phyloP scores from a whole-genome alignment of 2,888 invertebrate species.

The Galerucella nymphaeae region DNA sequence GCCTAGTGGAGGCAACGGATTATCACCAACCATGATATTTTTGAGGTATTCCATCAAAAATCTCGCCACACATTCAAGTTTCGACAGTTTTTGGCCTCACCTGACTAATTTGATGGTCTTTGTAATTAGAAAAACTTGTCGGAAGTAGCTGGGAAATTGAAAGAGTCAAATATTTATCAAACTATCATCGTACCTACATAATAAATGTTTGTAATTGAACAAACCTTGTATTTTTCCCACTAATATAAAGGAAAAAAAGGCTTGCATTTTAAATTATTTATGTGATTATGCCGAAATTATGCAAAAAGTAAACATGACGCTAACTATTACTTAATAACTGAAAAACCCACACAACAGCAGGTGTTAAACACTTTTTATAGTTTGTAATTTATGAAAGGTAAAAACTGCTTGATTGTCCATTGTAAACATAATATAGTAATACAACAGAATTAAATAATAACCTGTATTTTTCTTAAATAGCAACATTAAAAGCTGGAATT shows the following conservation, averaged over 20 bases:
- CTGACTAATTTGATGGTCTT: too few relatives aligned
- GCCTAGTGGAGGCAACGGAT: too few relatives aligned
- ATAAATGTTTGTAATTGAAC: background rate
- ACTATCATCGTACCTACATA: background rate
- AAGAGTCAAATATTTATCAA: too few relatives aligned
- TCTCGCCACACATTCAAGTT: too few relatives aligned
- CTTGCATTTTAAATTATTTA: background rate
- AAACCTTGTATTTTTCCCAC: background rate
- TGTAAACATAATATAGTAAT: background rate
- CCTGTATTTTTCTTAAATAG: background rate
- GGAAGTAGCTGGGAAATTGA: too few relatives aligned
- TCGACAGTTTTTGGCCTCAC: too few relatives aligned
- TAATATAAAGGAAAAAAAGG: background rate
- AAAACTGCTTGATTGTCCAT: background rate
- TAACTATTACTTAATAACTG: background rate
- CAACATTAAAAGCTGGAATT: background rate
- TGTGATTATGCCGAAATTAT: constrained; percentile 6
- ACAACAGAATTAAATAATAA: constrained; percentile 5
- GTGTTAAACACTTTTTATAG: constrained; percentile 11
- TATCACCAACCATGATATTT: too few relatives aligned
- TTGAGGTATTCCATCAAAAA: too few relatives aligned
- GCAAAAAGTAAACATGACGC: constrained; percentile 1
- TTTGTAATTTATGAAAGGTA: constrained; percentile 3
- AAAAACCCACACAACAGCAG: constrained; percentile 7
- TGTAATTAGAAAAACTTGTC: too few relatives aligned